Percentiles rank a stretch among this genome's conserved stretches.
These are phyloP conservation scores for Philaethria dido DNA, from an alignment of 2,888 invertebrate species.

Conservation along the genomic window DNA sequence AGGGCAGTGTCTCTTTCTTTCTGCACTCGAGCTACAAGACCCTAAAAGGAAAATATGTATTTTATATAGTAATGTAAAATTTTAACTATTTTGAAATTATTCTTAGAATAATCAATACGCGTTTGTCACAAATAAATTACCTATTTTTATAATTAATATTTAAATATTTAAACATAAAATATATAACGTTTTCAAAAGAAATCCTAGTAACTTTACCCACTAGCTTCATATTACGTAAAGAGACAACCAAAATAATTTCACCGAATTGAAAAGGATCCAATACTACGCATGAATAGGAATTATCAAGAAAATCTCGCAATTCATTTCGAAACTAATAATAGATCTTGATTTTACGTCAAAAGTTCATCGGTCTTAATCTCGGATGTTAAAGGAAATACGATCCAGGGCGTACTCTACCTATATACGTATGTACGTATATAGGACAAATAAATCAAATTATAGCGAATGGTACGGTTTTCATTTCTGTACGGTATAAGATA, in stretches of 20 bases:
- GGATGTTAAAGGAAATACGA: slow-evolving; percentile 31
- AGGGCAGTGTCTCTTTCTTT: slow-evolving; percentile 94
- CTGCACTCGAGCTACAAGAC: slow-evolving; percentile 90
- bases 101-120: background rate
- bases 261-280: slow-evolving; percentile 12
- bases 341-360: slow-evolving; percentile 31
- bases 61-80: too few species aligned
- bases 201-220: background rate
- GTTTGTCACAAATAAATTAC: too few species aligned
- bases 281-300: slow-evolving; percentile 13
- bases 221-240: slow-evolving; percentile 1
- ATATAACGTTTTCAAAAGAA: background rate
- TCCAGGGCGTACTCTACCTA: slow-evolving; percentile 9
- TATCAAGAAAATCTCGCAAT: slow-evolving; percentile 20
- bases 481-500: background rate
- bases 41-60: slow-evolving; percentile 71
- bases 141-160: too few species aligned
- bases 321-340: slow-evolving; percentile 15
- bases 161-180: background rate
- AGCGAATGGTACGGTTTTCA: slow-evolving; percentile 4
- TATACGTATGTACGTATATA: background rate
- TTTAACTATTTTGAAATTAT: background rate
- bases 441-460: slow-evolving; percentile 17
- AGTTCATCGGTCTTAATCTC: slow-evolving; percentile 36
- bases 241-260: background rate